Conservation (phyloP, 2,113 vertebrate species). For the Oncorhynchus clarkii region DNA sequence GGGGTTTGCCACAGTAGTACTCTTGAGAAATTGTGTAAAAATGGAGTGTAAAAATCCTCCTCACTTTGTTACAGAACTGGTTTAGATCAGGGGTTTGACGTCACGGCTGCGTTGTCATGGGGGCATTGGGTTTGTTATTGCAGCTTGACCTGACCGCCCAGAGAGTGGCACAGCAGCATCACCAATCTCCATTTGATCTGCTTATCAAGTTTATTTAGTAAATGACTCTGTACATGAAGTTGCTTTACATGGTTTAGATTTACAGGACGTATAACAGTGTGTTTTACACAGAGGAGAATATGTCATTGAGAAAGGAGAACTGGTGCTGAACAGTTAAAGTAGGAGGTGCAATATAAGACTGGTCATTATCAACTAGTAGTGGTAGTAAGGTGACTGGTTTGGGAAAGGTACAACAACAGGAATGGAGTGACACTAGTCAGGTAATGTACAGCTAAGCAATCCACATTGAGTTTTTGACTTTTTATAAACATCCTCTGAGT, state of each 20-base stretch:
- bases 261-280: slow-evolving; percentile 31
- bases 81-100: slow-evolving; percentile 18
- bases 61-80: slow-evolving; percentile 41
- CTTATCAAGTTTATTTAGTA: slow-evolving; percentile 52
- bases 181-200: slow-evolving; percentile 43
- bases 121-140: slow-evolving; percentile 37
- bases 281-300: not conserved
- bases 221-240: slow-evolving; percentile 36
- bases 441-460: not conserved
- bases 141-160: slow-evolving; percentile 21
- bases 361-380: not conserved
- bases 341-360: not conserved
- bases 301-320: no score
- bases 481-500: not conserved
- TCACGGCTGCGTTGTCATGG: slow-evolving; percentile 14
- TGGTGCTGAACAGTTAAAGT: no score
- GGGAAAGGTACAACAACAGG: not conserved
- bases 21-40: slow-evolving; percentile 26
- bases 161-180: slow-evolving; percentile 5
- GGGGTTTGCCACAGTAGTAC: slow-evolving; percentile 17
- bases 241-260: slow-evolving; percentile 43
- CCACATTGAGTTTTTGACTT: not conserved
- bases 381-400: not conserved
- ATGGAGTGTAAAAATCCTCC: slow-evolving; percentile 8
- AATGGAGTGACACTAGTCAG: not conserved